Evolutionary conservation across 2,888 invertebrate genomes (phyloP), one percentile per base, ranked within the genome.

Genomic region (Phragmatobia fuliginosa): DNA sequence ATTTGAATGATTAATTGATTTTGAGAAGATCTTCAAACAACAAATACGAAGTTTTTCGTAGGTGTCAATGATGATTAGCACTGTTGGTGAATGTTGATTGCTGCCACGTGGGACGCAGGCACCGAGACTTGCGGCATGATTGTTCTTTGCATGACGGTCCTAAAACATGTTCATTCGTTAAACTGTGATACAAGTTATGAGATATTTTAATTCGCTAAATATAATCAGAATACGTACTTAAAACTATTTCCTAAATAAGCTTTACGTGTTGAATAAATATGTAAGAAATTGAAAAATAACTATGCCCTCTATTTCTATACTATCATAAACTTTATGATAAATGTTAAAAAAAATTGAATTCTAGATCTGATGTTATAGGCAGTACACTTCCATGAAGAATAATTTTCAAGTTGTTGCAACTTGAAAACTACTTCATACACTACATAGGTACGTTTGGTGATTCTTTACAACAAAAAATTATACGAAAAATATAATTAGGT

Each of bases 71-170:
- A 86, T 83, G 86, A 81, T 77, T 82, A 78, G 85, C 85, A 83
- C 65, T 83, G 81, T 82, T 76, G 85, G 77, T 79, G 83, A 84
- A 78, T 82, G 87, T 83, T 78, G 85, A 67, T 72, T 77, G 77
- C 84, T 79, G 88, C 88, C 88, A 86, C 88, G 87, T 89, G 83
- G 88, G 85, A 81, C 86, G 91, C 91, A 90, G 91, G 91, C 92
- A 90, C 90, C 90, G 87, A 83, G 79, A 84, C 82, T 87, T 88
- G 86, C 85, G 88, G 86, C 87, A 85, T 82, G 83, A 83, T 83
- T 85, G 85, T 83, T 86, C 85, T 85, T 90, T 87, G 91, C 89
- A 88, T 90, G 86, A 87, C 86, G 88, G 89, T 90, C 92, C 94
- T 94, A 91, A 36, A 83, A 66, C 67, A 70, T 56, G 59, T 45